Percentiles rank a stretch among this genome's conserved stretches.
phyloP scores from a whole-genome alignment of 2,113 vertebrate species.

The Platysteira castanea region DNA sequence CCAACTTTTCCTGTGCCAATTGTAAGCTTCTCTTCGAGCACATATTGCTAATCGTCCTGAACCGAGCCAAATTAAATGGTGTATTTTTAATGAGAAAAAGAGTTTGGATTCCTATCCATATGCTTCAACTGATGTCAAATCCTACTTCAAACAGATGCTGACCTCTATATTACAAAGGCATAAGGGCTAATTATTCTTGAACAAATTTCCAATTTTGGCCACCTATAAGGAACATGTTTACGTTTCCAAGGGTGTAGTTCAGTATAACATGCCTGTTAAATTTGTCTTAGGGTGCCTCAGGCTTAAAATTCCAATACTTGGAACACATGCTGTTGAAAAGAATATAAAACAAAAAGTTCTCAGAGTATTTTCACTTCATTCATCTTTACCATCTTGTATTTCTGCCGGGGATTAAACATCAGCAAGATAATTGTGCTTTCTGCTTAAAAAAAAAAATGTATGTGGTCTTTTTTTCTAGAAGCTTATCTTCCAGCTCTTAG shows the following conservation, averaged over 20 bases:
- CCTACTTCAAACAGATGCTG: constrained; percentile 57
- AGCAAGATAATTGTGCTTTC: not conserved
- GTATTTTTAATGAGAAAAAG: constrained; percentile 58
- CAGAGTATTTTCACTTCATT: not conserved
- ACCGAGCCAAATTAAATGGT: constrained; percentile 61
- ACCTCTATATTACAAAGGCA: constrained; percentile 37
- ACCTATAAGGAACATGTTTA: not conserved
- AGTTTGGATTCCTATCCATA: constrained; percentile 53
- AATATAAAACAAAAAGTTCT: not conserved
- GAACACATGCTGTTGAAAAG: not conserved
- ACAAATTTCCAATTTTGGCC: not conserved
- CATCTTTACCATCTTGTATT: not conserved
- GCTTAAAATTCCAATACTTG: not conserved
- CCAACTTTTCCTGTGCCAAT: not conserved
- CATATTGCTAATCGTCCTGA: constrained; percentile 39
- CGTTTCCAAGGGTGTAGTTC: not conserved
- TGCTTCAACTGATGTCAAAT: constrained; percentile 51
- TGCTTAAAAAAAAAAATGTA: not conserved
- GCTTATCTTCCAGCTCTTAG: not conserved
- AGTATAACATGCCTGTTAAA: not conserved
- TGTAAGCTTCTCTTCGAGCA: not conserved
- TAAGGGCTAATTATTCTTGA: constrained; percentile 26
- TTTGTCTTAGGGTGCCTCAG: not conserved
- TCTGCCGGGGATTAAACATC: not conserved
- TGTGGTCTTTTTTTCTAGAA: not conserved